Conservation (phyloP, 2,113 vertebrate species). For the Montifringilla adamsi region DNA sequence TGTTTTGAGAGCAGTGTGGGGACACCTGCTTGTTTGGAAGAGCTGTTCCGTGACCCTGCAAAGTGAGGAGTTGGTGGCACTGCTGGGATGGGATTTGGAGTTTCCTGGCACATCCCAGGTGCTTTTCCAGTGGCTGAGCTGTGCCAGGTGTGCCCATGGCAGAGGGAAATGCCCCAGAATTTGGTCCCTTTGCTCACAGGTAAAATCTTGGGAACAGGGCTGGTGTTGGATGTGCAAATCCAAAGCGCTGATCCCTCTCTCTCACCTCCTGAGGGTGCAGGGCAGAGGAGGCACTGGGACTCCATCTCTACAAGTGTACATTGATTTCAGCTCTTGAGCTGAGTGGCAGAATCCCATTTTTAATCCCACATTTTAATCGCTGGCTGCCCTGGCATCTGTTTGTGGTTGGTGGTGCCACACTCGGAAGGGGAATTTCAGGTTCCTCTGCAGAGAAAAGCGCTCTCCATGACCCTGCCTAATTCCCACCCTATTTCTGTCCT, state of each 20-base stretch:
- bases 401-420: background rate
- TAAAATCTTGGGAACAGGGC: background rate
- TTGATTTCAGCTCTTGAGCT: background rate
- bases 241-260: background rate
- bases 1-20: background rate
- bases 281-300: background rate
- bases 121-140: background rate
- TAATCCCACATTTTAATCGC: background rate
- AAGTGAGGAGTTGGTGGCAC: background rate
- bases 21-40: background rate
- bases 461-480: conserved; percentile 16
- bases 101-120: background rate
- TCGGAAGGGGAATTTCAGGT: background rate
- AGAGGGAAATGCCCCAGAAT: background rate
- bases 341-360: background rate
- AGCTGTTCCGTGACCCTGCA: background rate
- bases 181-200: background rate
- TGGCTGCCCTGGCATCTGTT: background rate
- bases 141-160: background rate
- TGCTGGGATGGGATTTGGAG: background rate
- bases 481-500: conserved; percentile 23
- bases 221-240: background rate
- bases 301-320: background rate
- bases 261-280: background rate
- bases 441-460: background rate